A percentile compares a stretch with the other conserved stretches of the same genome.
phyloP scores from a whole-genome alignment of 1,140 invertebrate genomes.

The Lamellibrachia luymesi region DNA sequence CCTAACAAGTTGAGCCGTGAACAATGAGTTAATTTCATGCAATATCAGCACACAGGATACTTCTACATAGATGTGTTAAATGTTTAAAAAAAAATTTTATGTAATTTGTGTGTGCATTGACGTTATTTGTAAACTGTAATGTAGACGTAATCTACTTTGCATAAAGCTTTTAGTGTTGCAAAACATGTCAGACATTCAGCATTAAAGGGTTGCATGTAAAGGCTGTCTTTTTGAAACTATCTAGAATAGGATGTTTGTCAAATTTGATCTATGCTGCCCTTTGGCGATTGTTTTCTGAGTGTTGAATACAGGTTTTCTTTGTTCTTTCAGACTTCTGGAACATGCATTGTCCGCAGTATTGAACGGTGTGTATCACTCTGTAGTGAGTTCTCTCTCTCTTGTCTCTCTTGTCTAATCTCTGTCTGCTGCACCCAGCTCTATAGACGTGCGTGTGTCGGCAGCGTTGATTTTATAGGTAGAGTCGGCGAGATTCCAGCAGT shows the following conservation, averaged over 20 bases:
- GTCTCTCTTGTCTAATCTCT: background rate
- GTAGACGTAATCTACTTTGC: background rate
- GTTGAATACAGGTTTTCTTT: slow-evolving; percentile 5
- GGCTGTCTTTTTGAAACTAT: background rate
- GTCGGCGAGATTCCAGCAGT: background rate
- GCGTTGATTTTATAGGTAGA: background rate
- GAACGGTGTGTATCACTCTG: background rate
- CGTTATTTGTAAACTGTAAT: background rate
- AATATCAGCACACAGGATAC: background rate
- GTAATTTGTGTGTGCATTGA: background rate
- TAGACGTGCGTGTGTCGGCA: background rate
- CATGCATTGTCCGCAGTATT: slow-evolving; percentile 4
- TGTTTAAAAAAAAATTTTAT: background rate
- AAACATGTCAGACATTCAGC: background rate
- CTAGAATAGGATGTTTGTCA: background rate
- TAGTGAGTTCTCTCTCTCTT: background rate
- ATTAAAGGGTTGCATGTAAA: background rate
- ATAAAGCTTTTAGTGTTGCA: background rate
- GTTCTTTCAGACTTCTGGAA: slow-evolving; percentile 4
- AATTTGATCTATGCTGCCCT: background rate
- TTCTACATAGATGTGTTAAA: background rate
- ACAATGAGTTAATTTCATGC: background rate
- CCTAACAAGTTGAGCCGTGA: background rate
- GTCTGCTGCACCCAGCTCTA: background rate
- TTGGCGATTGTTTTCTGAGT: background rate